Conservation (phyloP, 1,140 invertebrate species). For the Drosophila teissieri region DNA sequence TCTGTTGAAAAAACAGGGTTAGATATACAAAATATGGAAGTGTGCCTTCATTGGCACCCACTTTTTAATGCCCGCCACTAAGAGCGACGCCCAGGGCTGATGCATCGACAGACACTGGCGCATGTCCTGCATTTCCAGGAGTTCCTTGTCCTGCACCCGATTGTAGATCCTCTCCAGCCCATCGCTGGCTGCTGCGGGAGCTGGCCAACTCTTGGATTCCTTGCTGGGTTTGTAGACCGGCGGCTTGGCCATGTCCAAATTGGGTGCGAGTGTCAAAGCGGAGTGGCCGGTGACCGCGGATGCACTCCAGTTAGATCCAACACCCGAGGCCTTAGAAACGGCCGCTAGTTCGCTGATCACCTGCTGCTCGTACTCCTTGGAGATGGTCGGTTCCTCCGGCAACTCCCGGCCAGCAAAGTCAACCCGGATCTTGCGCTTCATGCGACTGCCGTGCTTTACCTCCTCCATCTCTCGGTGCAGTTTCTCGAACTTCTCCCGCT, state of each 20-base stretch:
- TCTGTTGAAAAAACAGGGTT: constrained; percentile 84
- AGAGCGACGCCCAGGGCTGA: constrained; percentile 97
- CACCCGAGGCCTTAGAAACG: constrained; percentile 36
- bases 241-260: constrained; percentile 52
- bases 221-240: constrained; percentile 37
- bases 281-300: constrained; percentile 49
- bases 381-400: constrained; percentile 85
- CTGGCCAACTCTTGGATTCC: constrained; percentile 30
- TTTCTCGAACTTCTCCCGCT: constrained; percentile 89
- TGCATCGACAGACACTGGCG: constrained; percentile 97
- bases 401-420: constrained; percentile 91
- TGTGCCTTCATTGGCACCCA: constrained; percentile 78
- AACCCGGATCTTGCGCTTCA: constrained; percentile 90
- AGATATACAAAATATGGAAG: neutral
- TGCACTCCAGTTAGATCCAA: neutral
- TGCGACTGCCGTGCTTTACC: constrained; percentile 89
- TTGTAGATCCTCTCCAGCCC: constrained; percentile 75
- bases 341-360: constrained; percentile 84
- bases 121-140: constrained; percentile 94
- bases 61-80: constrained; percentile 96
- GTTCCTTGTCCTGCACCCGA: constrained; percentile 92
- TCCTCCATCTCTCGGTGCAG: constrained; percentile 89
- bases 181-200: constrained; percentile 29
- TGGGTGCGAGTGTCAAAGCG: constrained; percentile 41
- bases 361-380: constrained; percentile 85